phyloP scores from a whole-genome alignment of 92 coral and sea anemone genomes.

The Meandrina meandrites region DNA sequence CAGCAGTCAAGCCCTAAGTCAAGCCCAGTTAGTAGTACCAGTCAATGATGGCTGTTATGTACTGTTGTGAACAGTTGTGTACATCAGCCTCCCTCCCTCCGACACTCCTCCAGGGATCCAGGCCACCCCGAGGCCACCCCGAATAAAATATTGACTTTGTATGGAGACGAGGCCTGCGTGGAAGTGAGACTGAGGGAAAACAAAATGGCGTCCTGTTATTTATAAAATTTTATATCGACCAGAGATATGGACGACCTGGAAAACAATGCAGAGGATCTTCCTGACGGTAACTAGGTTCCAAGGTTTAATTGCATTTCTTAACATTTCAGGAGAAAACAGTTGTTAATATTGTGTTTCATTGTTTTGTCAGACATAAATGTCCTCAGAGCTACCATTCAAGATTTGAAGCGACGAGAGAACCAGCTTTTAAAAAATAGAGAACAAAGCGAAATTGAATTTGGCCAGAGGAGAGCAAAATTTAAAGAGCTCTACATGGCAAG shows the following conservation, averaged over 20 bases:
- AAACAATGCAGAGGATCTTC: slow-evolving; percentile 53
- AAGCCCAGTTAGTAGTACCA: background rate
- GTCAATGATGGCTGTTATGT: no score
- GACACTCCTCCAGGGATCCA: background rate
- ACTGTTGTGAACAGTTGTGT: no score
- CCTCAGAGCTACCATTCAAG: slow-evolving; percentile 65
- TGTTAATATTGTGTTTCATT: background rate
- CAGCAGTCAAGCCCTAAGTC: background rate
- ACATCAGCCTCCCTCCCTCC: background rate
- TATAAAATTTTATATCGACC: slow-evolving; percentile 7
- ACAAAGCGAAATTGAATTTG: slow-evolving; percentile 86
- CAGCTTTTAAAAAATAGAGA: slow-evolving; percentile 66
- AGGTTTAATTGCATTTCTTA: background rate
- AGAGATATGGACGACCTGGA: slow-evolving; percentile 36
- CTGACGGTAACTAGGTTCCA: slow-evolving; percentile 51
- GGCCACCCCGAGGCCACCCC: background rate
- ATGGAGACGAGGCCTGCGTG: slow-evolving; percentile 65
- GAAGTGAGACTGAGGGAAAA: slow-evolving; percentile 1
- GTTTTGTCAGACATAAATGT: slow-evolving; percentile 65
- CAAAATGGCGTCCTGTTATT: slow-evolving; percentile 79
- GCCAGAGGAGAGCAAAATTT: slow-evolving; percentile 91
- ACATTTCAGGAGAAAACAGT: background rate
- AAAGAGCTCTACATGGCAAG: slow-evolving; percentile 86
- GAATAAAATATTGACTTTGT: background rate
- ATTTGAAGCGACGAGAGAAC: slow-evolving; percentile 64